Evolutionary conservation across 2,113 vertebrate genomes (phyloP).

Genomic region (Progne subis): DNA sequence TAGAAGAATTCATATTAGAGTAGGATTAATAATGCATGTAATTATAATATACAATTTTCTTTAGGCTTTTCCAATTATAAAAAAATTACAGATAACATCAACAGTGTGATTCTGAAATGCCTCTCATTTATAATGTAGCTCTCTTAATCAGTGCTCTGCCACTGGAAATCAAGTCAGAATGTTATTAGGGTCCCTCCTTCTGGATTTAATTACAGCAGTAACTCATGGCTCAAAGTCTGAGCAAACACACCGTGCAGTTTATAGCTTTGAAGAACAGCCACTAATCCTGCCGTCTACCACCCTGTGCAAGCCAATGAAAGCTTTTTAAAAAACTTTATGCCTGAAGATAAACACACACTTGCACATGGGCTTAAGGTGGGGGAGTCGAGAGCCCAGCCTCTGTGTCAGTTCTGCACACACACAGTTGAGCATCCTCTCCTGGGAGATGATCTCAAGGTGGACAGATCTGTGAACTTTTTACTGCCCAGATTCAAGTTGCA

Average conservation of each 20-base stretch:
- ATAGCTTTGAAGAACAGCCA: slow-evolving; percentile 54
- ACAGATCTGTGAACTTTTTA: not conserved
- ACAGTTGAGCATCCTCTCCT: not conserved
- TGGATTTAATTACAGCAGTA: slow-evolving; percentile 72
- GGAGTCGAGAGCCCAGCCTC: no score
- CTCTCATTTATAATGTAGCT: slow-evolving; percentile 65
- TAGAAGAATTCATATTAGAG: slow-evolving; percentile 8
- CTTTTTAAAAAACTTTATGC: slow-evolving; percentile 4
- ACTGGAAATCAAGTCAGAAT: slow-evolving; percentile 69
- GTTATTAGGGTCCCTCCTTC: slow-evolving; percentile 66
- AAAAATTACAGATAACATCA: slow-evolving; percentile 72
- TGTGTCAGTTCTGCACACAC: accelerated
- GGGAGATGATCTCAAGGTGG: not conserved
- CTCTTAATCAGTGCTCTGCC: slow-evolving; percentile 71
- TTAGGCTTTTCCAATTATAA: slow-evolving; percentile 73
- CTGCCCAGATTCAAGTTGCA: not conserved
- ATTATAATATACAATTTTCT: slow-evolving; percentile 71
- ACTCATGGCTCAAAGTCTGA: slow-evolving; percentile 69
- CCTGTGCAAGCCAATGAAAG: slow-evolving; percentile 20
- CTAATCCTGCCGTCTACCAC: slow-evolving; percentile 54
- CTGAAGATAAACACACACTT: not conserved
- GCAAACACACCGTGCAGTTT: slow-evolving; percentile 59
- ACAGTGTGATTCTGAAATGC: slow-evolving; percentile 60
- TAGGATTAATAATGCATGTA: slow-evolving; percentile 71
- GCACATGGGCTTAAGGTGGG: not conserved